Conservation (phyloP, 1,140 invertebrate species). For the Lethocerus indicus region DNA sequence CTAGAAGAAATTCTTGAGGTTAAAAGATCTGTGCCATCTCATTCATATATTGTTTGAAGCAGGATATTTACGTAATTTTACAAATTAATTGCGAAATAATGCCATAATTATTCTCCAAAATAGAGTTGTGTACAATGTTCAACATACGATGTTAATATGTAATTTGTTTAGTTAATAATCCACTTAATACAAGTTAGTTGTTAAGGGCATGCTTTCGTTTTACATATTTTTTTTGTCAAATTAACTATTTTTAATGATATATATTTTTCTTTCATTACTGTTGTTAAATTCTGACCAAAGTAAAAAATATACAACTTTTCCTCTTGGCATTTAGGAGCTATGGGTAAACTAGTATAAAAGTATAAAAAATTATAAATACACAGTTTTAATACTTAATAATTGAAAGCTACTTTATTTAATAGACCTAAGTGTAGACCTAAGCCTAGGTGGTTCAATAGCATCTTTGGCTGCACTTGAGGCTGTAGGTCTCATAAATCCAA, state of each 20-base stretch:
- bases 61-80: slow-evolving; percentile 3
- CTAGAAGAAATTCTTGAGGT: slow-evolving; percentile 8
- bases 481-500: slow-evolving; percentile 44
- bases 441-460: slow-evolving; percentile 16
- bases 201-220: too few relatives aligned
- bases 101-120: slow-evolving; percentile 1
- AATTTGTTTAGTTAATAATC: slow-evolving; percentile 5
- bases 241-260: slow-evolving; percentile 1
- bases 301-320: slow-evolving; percentile 6
- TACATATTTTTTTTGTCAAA: neutral
- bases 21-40: too few relatives aligned
- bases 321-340: too few relatives aligned
- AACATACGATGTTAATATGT: slow-evolving; percentile 2
- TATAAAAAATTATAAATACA: slow-evolving; percentile 6
- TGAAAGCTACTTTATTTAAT: slow-evolving; percentile 8
- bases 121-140: neutral
- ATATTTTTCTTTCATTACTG: neutral
- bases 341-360: slow-evolving; percentile 2
- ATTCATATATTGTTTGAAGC: slow-evolving; percentile 3
- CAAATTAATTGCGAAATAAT: slow-evolving; percentile 3
- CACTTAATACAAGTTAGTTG: too few relatives aligned
- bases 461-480: slow-evolving; percentile 40
- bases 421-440: slow-evolving; percentile 16
- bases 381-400: slow-evolving; percentile 1
- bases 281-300: neutral